Base-by-base conservation (phyloP, 2,113 vertebrate species). In the Hystrix brachyura region DNA sequence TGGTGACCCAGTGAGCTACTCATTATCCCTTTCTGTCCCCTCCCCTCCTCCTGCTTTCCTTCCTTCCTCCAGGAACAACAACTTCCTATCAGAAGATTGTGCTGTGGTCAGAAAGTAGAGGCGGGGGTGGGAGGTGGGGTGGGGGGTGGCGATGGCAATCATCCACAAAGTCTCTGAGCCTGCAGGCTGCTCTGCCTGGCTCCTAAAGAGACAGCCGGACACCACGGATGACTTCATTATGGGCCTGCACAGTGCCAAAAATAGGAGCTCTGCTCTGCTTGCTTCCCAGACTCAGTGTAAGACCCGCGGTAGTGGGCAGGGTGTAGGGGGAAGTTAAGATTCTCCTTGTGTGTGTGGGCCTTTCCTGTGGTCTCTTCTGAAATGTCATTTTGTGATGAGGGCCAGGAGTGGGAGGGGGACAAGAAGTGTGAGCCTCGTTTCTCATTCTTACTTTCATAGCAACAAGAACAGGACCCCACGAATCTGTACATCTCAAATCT, bases 391-490 rank as follows among this genome's bases (percentile, higher is more conserved):
- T 94, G 57, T 78, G 12, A 34, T 15, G 18, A 60, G 1, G 55
- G 11, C 76, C 51, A 15, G 59, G 76, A 67, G 7, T 53, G 12
- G 64, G 27, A 23, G 11, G 51, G 15, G 38, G 34, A 23, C 38
- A 48, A 59, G 65, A 83, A 11, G 64, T 27, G 0, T 5, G 69
- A 65, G 18, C 18, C 67, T 84, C 32, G 57, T 59, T 90, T 91
- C 91, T 96, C 94, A 94, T 81, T 67, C 88, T 94, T 83, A 88
- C 96, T 94, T 96, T 98, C 59, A 46, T 92, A 99, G 99, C 99
- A 99, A 99, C 99, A 99, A 98, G 99, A 99, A 92, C 99, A 99
- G 98, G 99, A 99, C 98, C 99, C 99, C 93, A 99, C 99, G 97
- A 99, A 99, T 98, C 96, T 99, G 82, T 99, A 99, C 98, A 99